Base-by-base conservation (phyloP, 2,888 invertebrate genomes). In the Pseudococcus jackbeardsleyi region DNA sequence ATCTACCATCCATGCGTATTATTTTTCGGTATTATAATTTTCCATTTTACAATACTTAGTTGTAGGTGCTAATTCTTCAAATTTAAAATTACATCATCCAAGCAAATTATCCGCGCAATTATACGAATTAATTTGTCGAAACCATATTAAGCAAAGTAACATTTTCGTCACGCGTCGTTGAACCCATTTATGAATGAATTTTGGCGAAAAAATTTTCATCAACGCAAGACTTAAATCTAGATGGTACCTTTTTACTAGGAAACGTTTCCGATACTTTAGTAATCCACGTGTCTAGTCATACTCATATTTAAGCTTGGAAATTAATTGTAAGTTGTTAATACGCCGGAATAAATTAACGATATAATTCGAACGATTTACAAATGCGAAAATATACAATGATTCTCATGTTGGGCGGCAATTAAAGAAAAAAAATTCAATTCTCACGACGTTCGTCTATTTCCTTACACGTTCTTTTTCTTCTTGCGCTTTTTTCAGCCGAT, bases 361-460 rank as follows among this genome's bases (percentile, higher is more conserved):
- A 46, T 17, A 46, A 46, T 82, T 82, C 46, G 46, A 82, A 82
- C 46, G 79, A 82, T 82, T 82, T 82, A 82, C 46, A 19, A 42
- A 82, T 82, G 79, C 79, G 79, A 82, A 42, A 42, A 82, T 26
- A 82, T 82, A 82, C 79, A 82, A 82, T 82, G 79, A 82, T 82
- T 82, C 79, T 82, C 79, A 22, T 46, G 79, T 46, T 33, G 79
- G 79, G 19, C 46, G 46, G 46, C 79, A 46, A 82, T 82, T 82
- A 82, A 82, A 19, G 33, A 72, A 82, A 19, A 72, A 72, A 82
- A 19, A n/a, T 82, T 82, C 17, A 11, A 82, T 82, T 82, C 79
- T 46, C 79, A 82, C 79, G 46, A 46, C 79, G 19, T 12, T 42
- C 33, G 46, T 82, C 46, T 46, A 82, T 82, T 82, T 82, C 79